These are phyloP conservation scores for Anarhynchus alexandrinus DNA, from an alignment of 2,113 vertebrate species.

Conservation along the genomic window DNA sequence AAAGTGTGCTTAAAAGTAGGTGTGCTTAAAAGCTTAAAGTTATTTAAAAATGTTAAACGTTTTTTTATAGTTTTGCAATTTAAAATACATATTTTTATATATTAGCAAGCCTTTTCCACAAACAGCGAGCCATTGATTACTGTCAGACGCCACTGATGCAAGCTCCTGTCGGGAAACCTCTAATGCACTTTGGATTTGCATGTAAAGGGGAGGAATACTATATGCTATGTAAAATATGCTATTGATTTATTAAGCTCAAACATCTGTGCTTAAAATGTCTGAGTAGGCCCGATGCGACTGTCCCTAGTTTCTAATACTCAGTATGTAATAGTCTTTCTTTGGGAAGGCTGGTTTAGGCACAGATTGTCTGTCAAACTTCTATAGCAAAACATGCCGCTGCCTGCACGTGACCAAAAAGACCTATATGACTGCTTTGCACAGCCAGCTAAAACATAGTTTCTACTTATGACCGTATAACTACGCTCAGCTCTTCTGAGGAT, in stretches of 20 bases:
- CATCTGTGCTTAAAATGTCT: background rate
- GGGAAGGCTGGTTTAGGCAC: background rate
- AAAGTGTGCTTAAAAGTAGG: background rate
- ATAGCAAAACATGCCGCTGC: background rate
- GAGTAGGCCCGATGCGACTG: background rate
- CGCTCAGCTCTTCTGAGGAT: background rate
- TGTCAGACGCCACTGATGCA: background rate
- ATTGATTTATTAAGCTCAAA: background rate
- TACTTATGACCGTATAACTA: accelerated
- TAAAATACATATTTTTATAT: background rate
- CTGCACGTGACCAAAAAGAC: background rate
- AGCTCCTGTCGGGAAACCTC: background rate
- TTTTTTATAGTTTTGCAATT: background rate
- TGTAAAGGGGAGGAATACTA: background rate
- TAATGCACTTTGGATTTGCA: background rate
- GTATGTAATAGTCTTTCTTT: background rate
- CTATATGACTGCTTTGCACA: background rate
- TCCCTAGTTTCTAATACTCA: background rate
- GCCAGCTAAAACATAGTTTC: background rate
- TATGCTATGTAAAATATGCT: background rate
- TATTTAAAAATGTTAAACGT: background rate
- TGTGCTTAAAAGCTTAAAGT: background rate
- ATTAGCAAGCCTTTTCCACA: background rate
- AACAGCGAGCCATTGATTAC: background rate
- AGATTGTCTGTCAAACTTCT: background rate